Base-by-base conservation (phyloP, 2,888 invertebrate species). In the Polietes domitor region DNA sequence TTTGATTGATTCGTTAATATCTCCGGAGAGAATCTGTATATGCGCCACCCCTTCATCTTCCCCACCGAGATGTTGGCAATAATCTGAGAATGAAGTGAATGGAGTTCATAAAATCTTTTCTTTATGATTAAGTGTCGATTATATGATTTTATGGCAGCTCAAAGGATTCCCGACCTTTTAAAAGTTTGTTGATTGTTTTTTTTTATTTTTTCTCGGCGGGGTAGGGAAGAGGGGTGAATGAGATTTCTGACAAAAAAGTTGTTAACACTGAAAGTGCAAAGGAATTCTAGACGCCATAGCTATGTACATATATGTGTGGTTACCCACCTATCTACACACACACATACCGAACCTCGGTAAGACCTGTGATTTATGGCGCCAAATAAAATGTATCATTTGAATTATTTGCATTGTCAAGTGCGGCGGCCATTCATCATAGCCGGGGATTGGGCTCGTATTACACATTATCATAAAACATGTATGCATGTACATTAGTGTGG, bases 1-100 rank as follows among this genome's bases (percentile, higher is more conserved):
- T 63, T 63, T 63, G 61, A 63, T 63, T 63, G 61, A 63, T 63
- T 61, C 32, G 61, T 32, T 58, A 63, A 32, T 47, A 47, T n/a
- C n/a, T n/a, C n/a, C n/a, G n/a, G n/a, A n/a, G n/a, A n/a, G n/a
- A n/a, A n/a, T n/a, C 6, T n/a, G 47, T 47, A 47, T n/a, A 12
- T 2, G 1, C 47, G 6, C n/a, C 15, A 47, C 4, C 47, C n/a
- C 6, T 47, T 47, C 1, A n/a, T 12, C 47, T 3, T 47, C 6
- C 47, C n/a, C n/a, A 7, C 15, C 6, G n/a, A 15, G 47, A 47
- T 47, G 47, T 12, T 2, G 15, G 6, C 12, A 41, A 41, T 41
- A 41, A 41, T 12, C 41, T 41, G 6, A 5, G 4, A 41, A 2
- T 7, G 41, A 5, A 12, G 5, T n/a, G 4, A 32, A 32, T 32